These are phyloP conservation scores for Drosophila sucinea DNA, from an alignment of 1,140 invertebrate genomes.

Conservation along the genomic window DNA sequence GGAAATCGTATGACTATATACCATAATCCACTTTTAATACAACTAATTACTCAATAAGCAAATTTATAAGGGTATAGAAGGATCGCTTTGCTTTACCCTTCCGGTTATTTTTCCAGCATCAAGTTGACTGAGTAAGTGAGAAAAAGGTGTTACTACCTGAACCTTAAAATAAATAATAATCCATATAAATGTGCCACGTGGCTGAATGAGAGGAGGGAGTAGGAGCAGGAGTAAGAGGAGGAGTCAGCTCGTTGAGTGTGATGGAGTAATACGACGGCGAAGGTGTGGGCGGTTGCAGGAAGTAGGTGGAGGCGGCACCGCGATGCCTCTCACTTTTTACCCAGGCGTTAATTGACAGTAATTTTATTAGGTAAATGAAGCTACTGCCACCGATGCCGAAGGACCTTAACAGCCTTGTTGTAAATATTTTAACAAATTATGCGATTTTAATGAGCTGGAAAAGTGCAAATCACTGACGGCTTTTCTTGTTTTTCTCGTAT, in stretches of 20 bases:
- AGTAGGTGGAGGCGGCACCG: not conserved
- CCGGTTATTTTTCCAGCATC: slow-evolving; percentile 6
- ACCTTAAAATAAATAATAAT: slow-evolving; percentile 74
- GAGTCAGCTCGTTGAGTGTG: not conserved
- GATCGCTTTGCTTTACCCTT: not conserved
- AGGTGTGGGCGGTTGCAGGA: not conserved
- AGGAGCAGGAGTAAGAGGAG: too few relatives aligned
- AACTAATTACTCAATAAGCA: too few relatives aligned
- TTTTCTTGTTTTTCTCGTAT: slow-evolving; percentile 35
- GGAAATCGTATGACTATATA: too few relatives aligned
- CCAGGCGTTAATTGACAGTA: slow-evolving; percentile 76
- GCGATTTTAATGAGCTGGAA: slow-evolving; percentile 79
- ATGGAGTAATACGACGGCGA: not conserved
- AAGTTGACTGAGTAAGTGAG: slow-evolving; percentile 5
- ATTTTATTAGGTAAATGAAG: slow-evolving; percentile 79
- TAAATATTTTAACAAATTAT: slow-evolving; percentile 81
- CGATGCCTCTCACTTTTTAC: slow-evolving; percentile 4
- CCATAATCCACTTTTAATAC: not conserved
- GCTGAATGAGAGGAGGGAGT: not conserved
- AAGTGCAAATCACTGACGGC: slow-evolving; percentile 76
- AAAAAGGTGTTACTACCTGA: slow-evolving; percentile 17
- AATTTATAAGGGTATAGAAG: not conserved
- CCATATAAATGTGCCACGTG: slow-evolving; percentile 55
- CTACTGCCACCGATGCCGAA: slow-evolving; percentile 41
- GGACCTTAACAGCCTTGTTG: slow-evolving; percentile 63